Evolutionary conservation across 2,888 invertebrate genomes (phyloP).

Genomic region (Brachynemurus nebulosus): DNA sequence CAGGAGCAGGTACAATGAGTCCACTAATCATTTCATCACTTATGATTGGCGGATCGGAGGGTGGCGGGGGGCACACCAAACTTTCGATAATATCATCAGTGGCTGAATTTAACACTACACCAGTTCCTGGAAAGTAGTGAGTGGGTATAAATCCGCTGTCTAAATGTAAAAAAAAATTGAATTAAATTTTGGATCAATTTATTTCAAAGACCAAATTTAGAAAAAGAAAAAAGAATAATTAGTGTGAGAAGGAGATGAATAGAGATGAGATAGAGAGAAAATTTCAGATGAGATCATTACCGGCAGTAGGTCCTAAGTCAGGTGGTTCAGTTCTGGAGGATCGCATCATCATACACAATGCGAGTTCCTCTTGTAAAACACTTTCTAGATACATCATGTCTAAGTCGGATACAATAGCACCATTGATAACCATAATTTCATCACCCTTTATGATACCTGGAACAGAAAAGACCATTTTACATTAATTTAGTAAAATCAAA

Average conservation of each 20-base stretch:
- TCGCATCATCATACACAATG: slow-evolving; percentile 94
- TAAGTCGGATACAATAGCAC: slow-evolving; percentile 92
- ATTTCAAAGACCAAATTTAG: no score
- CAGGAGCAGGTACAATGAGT: slow-evolving; percentile 91
- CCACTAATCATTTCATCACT: slow-evolving; percentile 94
- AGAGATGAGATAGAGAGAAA: background rate
- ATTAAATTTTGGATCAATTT: background rate
- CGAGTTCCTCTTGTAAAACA: slow-evolving; percentile 86
- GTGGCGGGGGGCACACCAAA: slow-evolving; percentile 91
- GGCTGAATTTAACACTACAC: slow-evolving; percentile 56
- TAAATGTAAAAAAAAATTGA: background rate
- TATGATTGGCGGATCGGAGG: slow-evolving; percentile 82
- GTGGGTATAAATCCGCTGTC: background rate
- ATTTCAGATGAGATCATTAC: slow-evolving; percentile 12
- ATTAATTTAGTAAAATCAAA: no score
- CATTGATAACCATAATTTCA: slow-evolving; percentile 98
- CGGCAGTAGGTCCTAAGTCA: slow-evolving; percentile 36
- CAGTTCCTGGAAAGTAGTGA: slow-evolving; percentile 27
- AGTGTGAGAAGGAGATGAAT: background rate
- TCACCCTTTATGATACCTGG: slow-evolving; percentile 93
- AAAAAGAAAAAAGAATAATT: background rate
- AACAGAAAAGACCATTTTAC: slow-evolving; percentile 18
- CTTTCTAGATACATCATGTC: slow-evolving; percentile 99
- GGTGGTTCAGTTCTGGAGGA: slow-evolving; percentile 73
- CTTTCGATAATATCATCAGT: slow-evolving; percentile 94